Base-by-base conservation (phyloP, 2,888 invertebrate genomes). In the Cryptophagus acutangulus region DNA sequence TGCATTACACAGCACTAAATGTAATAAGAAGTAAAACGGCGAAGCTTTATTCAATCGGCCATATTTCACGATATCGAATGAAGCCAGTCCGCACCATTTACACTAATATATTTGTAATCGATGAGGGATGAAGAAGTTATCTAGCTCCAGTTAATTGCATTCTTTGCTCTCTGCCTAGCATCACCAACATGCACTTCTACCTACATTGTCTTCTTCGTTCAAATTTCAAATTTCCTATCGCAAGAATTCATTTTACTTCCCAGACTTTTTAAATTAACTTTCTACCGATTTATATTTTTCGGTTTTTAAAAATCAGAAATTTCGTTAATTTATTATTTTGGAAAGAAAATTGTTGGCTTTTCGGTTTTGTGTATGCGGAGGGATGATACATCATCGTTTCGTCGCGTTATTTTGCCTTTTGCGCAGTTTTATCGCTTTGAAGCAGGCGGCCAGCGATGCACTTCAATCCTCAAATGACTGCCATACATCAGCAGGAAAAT, bases 71-170 rank as follows among this genome's bases (percentile, higher is more conserved):
- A 62, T 61, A 63, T 57, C 59, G 58, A 56, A 59, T 59, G 55
- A 60, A 62, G 58, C 61, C 60, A 52, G 61, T 63, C 52, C 67
- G 57, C 63, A 51, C 66, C 67, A 67, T 67, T 67, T 66, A 60
- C 65, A 63, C 60, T 66, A 67, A 67, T 64, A 65, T 65, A 66
- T 66, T 59, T 62, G 55, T 62, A 66, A 66, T 67, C 65, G 66
- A 65, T 65, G 66, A 63, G 52, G 59, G 59, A 65, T 64, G 63
- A 60, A 58, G 54, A 56, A 58, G 59, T 58, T 62, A 63, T 62
- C 61, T 60, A 16, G 50, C 48, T 53, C 49, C 53, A 52, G 60
- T 63, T 65, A 64, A 65, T 63, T 64, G 60, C 59, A 60, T 62
- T 63, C 58, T 59, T 59, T 57, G 52, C 51, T 47, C 12, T 26